Evolutionary conservation across 92 coral and sea anemone genomes (phyloP).

Genomic region (Virgularia gustaviana): DNA sequence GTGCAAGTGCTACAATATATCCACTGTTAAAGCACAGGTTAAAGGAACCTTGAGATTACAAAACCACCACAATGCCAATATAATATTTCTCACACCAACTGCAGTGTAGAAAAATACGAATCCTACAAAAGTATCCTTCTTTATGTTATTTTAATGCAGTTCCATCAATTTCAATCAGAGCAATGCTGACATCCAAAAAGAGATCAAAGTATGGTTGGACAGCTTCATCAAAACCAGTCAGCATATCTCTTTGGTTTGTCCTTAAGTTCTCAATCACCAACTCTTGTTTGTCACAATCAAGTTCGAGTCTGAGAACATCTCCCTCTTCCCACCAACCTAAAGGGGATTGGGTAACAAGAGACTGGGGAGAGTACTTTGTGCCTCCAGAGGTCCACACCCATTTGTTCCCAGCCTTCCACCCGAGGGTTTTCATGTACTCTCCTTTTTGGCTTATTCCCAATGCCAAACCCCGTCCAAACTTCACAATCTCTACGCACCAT

Average conservation of each 20-base stretch:
- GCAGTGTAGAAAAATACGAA: too few species aligned
- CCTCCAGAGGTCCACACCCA: conserved; percentile 43
- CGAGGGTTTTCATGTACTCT: conserved; percentile 7
- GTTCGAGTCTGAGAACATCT: conserved; percentile 21
- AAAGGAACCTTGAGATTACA: too few species aligned
- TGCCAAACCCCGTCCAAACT: conserved; percentile 33
- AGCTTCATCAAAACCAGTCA: conserved; percentile 27
- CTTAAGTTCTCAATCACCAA: conserved; percentile 18
- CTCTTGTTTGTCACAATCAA: conserved; percentile 40
- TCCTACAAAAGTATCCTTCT: too few species aligned
- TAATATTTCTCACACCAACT: too few species aligned
- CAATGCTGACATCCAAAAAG: conserved; percentile 33
- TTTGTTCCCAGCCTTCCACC: conserved; percentile 38
- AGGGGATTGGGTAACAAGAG: conserved; percentile 26
- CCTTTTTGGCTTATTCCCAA: conserved; percentile 22
- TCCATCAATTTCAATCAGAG: conserved; percentile 25
- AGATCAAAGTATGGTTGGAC: conserved; percentile 36
- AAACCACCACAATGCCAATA: too few species aligned
- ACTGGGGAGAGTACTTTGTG: conserved; percentile 31
- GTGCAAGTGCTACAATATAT: too few species aligned
- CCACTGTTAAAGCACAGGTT: too few species aligned
- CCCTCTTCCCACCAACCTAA: conserved; percentile 38
- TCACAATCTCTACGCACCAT: conserved; percentile 19
- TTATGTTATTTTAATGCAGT: neutral
- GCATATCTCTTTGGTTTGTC: conserved; percentile 3